Base-by-base conservation (phyloP, 2,113 vertebrate species). In the Gracilinanus agilis region DNA sequence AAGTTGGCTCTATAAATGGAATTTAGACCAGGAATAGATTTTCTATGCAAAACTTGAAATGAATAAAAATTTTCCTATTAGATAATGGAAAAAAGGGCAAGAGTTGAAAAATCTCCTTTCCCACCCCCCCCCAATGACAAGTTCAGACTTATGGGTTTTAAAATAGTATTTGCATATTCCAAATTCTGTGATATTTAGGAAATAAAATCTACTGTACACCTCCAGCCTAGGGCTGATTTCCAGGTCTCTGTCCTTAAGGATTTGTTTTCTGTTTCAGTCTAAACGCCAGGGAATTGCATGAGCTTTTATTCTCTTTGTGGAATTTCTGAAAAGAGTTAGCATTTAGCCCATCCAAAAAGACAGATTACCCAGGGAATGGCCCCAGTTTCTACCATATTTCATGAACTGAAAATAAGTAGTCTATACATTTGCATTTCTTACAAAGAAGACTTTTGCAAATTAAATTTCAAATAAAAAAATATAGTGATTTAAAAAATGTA, bases 1-100 rank as follows among this genome's bases (percentile, higher is more conserved):
- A 93, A 24, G 44, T n/a, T 58, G 23, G 9, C 25, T 55, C 12
- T 16, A 93, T 49, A 25, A 90, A 53, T 54, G 61, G 49, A 95
- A 94, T 94, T 90, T 54, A 91, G 25, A 90, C 44, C 2, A 96
- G 92, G 61, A 97, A 94, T 27, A 61, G 24, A 55, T 34, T 40
- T 9, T 10, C 90, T 90, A 24, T 88, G 0, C 1, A 53, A 89
- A 93, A 93, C 25, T 58, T 93, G 24, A 94, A 61, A 12, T 9
- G 5, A 58, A 55, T 96, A 53, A 61, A 83, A n/a, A 29, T 94
- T 25, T 92, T 88, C 34, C 44, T 97, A 9, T 55, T 88, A 0
- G 23, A 94, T 88, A 91, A 83, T n/a, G 6, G 29, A 61, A 40
- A 53, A 53, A 54, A 58, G 40, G 67, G n/a, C n/a, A 83, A 83